A percentile compares a stretch with the other conserved stretches of the same genome.
phyloP scores from a whole-genome alignment of 2,113 vertebrate genomes.

The Embiotoca jacksoni region DNA sequence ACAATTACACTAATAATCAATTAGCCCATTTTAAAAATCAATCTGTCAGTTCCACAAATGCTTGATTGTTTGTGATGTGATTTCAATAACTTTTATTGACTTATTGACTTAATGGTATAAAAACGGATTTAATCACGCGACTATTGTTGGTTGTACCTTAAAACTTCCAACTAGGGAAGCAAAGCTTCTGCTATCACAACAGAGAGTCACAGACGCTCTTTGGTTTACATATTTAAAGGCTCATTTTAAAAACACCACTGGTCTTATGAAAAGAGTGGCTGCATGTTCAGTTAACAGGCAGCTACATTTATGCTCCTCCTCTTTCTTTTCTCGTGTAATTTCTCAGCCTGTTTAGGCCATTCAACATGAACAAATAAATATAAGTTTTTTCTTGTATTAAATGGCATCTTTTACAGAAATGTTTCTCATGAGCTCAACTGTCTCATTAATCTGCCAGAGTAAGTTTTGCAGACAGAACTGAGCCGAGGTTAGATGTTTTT shows the following conservation, averaged over 20 bases:
- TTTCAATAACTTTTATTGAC: background rate
- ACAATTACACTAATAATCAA: too few relatives aligned
- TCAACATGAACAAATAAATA: background rate
- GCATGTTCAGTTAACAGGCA: background rate
- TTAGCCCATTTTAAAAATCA: too few relatives aligned
- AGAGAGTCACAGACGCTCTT: background rate
- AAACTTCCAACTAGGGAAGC: background rate
- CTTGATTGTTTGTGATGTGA: background rate
- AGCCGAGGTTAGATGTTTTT: background rate
- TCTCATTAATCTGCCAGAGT: too few relatives aligned
- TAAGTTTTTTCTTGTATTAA: background rate
- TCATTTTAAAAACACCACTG: background rate
- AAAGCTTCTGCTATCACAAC: background rate
- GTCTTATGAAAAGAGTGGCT: background rate
- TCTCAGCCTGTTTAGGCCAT: background rate
- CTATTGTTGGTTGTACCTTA: background rate
- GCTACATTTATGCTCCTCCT: background rate
- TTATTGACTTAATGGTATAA: background rate
- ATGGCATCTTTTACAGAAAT: background rate
- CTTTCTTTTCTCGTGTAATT: background rate
- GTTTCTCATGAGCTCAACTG: too few relatives aligned
- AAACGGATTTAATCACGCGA: background rate
- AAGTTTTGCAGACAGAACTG: background rate
- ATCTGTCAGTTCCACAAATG: background rate
- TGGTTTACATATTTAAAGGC: constrained; percentile 29